These are phyloP conservation scores for zebrafish (Danio rerio) DNA, from an alignment of 2,113 vertebrate genomes.

Conservation along the genomic window GRCz12tu NC_133192.1:50822501-50823000, in stretches of 20 bases:
- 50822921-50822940: not conserved
- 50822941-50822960: not conserved
- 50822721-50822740: not conserved
- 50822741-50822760: not conserved
- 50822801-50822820: constrained; percentile 12
- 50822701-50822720: not conserved
- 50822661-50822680: constrained; percentile 35
- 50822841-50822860: constrained; percentile 36
- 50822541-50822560: constrained; percentile 62
- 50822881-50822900: constrained; percentile 13
- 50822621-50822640: constrained; percentile 59
- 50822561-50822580: constrained; percentile 74
- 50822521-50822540: constrained; percentile 65
- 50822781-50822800: constrained; percentile 7
- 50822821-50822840: constrained; percentile 30
- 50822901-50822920: not conserved
- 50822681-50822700: constrained; percentile 7
- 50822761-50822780: constrained; percentile 13
- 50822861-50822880: constrained; percentile 20
- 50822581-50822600: constrained; percentile 52
- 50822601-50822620: constrained; percentile 70
- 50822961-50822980: not conserved
- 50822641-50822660: constrained; percentile 60
- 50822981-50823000: not conserved
- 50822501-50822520: constrained; percentile 75